Evolutionary conservation across 2,888 invertebrate genomes (phyloP).

Genomic region (Siphlonurus alternatus): DNA sequence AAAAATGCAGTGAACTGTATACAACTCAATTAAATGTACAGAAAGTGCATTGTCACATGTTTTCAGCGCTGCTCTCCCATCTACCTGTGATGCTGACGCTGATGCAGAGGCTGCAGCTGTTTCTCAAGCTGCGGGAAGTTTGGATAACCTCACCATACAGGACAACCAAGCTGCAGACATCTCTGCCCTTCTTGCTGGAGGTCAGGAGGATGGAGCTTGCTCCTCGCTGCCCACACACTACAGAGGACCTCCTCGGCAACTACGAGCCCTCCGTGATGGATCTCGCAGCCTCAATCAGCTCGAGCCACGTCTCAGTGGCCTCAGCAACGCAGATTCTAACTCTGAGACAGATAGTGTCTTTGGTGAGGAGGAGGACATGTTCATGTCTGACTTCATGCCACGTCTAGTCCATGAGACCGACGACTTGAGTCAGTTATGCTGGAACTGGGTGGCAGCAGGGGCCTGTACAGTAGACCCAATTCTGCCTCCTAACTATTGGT

Average conservation of each 20-base stretch:
- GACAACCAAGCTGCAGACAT: background rate
- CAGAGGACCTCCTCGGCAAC: background rate
- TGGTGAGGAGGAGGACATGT: background rate
- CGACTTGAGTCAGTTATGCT: slow-evolving; percentile 53
- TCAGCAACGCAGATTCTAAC: background rate
- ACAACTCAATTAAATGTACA: too few species aligned
- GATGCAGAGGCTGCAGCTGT: background rate
- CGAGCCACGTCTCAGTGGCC: background rate
- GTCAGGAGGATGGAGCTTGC: background rate
- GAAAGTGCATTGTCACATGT: too few species aligned
- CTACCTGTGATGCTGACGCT: background rate
- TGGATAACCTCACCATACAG: background rate
- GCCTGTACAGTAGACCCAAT: slow-evolving; percentile 58
- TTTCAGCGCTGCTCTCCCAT: too few species aligned
- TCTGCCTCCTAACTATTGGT: slow-evolving; percentile 59
- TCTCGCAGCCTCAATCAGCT: background rate
- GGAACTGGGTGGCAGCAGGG: slow-evolving; percentile 67
- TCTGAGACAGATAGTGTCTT: background rate
- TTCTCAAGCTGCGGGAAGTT: background rate
- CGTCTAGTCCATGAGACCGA: slow-evolving; percentile 37
- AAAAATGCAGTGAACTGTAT: too few species aligned
- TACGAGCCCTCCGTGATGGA: background rate
- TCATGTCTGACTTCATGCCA: background rate
- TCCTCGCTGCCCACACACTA: background rate
- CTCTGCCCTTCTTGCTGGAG: background rate